These are phyloP conservation scores for Pongo pygmaeus DNA, from an alignment of 2,113 vertebrate species.

Conservation along the genomic window DNA sequence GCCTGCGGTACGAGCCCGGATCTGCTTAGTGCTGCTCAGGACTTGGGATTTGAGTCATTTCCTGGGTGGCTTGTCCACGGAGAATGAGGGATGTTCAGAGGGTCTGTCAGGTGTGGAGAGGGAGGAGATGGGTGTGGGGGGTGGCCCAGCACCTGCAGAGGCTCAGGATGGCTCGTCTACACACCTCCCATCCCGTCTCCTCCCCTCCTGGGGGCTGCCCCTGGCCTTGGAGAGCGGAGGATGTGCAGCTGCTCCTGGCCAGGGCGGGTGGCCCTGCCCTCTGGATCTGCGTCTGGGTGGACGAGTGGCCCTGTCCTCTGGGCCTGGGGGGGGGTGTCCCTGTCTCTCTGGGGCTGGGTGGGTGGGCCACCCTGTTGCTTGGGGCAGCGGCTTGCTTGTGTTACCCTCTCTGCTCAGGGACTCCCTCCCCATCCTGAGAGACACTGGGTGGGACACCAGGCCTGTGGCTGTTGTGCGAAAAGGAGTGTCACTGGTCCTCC, in stretches of 20 bases:
- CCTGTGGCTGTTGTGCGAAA: background rate
- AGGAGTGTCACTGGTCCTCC: too few relatives aligned
- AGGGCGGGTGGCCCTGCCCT: rapidly evolving
- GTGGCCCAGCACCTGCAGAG: background rate
- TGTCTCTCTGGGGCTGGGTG: too few relatives aligned
- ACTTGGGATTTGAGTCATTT: too few relatives aligned
- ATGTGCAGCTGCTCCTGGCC: background rate
- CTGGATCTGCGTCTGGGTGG: too few relatives aligned
- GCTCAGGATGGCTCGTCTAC: background rate
- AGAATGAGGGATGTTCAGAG: background rate
- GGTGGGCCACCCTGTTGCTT: too few relatives aligned
- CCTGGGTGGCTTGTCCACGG: background rate
- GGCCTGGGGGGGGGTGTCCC: too few relatives aligned
- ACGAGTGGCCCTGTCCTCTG: too few relatives aligned
- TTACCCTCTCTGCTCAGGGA: background rate
- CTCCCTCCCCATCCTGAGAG: background rate
- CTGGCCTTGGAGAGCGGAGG: background rate
- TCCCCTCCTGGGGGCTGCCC: background rate
- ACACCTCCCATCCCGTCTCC: rapidly evolving
- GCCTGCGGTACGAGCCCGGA: background rate
- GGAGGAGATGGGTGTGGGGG: background rate
- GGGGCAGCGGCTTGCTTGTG: background rate
- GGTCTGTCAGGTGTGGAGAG: background rate
- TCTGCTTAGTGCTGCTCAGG: background rate
- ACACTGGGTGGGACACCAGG: too few relatives aligned